These are phyloP conservation scores for Drosophila orosa DNA, from an alignment of 1,140 invertebrate species.

Conservation along the genomic window DNA sequence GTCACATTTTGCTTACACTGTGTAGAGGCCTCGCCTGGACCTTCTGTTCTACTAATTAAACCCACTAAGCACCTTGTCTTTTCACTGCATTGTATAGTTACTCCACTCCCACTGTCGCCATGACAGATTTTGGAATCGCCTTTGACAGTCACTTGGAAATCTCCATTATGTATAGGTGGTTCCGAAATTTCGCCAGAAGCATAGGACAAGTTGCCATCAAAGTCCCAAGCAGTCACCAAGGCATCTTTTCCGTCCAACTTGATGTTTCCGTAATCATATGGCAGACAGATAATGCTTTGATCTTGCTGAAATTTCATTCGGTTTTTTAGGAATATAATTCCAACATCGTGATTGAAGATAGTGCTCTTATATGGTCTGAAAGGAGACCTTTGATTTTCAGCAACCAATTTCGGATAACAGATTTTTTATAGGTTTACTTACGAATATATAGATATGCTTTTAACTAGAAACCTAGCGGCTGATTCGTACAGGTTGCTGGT, in stretches of 20 bases:
- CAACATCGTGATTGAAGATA: neutral
- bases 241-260: neutral
- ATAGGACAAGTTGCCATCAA: neutral
- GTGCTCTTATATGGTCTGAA: neutral
- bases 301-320: neutral
- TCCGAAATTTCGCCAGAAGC: neutral
- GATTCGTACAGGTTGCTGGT: neutral
- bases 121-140: neutral
- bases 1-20: neutral
- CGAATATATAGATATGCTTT: neutral
- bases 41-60: neutral
- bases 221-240: neutral
- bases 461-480: neutral
- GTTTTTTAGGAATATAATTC: neutral
- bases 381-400: neutral
- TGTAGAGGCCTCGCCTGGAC: neutral
- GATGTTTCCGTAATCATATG: no score
- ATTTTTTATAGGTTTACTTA: neutral
- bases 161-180: neutral
- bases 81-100: neutral
- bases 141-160: neutral
- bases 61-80: neutral
- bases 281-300: neutral
- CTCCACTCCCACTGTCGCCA: neutral
- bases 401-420: no score